These are phyloP conservation scores for Chymomyza amoena DNA, from an alignment of 2,888 invertebrate species.

Conservation along the genomic window DNA sequence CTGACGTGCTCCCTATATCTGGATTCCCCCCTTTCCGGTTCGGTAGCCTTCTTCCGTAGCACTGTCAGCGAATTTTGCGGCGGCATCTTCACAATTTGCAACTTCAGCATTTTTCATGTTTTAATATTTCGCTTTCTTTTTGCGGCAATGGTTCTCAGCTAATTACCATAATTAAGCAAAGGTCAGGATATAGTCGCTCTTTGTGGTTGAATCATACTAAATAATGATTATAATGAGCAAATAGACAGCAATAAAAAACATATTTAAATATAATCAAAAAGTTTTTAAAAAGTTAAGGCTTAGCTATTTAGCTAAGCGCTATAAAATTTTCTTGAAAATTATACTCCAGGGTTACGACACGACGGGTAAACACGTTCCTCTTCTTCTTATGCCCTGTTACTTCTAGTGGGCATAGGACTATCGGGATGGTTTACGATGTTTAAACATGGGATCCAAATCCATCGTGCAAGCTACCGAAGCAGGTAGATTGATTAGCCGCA, in stretches of 20 bases:
- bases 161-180: slow-evolving; percentile 73
- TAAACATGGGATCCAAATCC: no score
- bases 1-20: not conserved
- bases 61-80: not conserved
- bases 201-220: slow-evolving; percentile 59
- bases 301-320: slow-evolving; percentile 27
- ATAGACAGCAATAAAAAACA: not conserved
- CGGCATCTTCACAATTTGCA: slow-evolving; percentile 18
- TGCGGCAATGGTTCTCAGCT: slow-evolving; percentile 49
- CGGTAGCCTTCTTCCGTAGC: not conserved
- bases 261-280: no score
- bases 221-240: slow-evolving; percentile 31
- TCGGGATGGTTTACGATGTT: no score
- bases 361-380: no score
- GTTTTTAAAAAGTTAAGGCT: slow-evolving; percentile 43
- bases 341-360: no score
- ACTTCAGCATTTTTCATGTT: slow-evolving; percentile 34
- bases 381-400: no score
- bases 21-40: not conserved
- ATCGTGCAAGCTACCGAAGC: no score
- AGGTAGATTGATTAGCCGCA: no score
- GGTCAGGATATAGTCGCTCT: slow-evolving; percentile 71
- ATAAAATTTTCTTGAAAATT: slow-evolving; percentile 22
- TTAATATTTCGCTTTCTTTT: slow-evolving; percentile 16
- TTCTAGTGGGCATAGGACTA: no score